Base-by-base conservation (phyloP, 2,888 invertebrate genomes). In the Elmis aenea region DNA sequence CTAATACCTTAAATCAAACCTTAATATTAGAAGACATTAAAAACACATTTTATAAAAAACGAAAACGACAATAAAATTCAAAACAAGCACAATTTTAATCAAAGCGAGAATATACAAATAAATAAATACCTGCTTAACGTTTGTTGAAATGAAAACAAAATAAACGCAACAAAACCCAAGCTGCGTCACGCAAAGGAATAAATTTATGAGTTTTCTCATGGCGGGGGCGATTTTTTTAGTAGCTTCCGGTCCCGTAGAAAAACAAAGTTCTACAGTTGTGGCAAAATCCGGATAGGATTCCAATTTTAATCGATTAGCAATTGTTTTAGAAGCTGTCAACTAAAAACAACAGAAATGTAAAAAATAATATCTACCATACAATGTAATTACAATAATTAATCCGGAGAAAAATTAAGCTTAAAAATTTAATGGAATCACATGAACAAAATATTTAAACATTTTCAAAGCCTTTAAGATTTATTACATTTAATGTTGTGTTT, bases 81-180 rank as follows among this genome's bases (percentile, higher is more conserved):
- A 26, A 32, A 9, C 20, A 8, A 15, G 15, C 13, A 28, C n/a
- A 16, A 10, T 14, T 13, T 15, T 9, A n/a, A 2, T 30, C 2
- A 20, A 6, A 30, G 3, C 16, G 2, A n/a, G n/a, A n/a, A n/a
- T n/a, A n/a, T n/a, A n/a, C n/a, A n/a, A n/a, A n/a, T n/a, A 10
- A 21, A 22, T 5, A 29, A 23, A 62, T 60, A 85, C 87, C 78
- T 84, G 79, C 67, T 85, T 76, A 42, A 90, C 64, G 64, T 91
- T 94, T 44, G 83, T 81, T 6, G 93, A 85, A 50, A 96, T 87
- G 66, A 96, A 96, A 10, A 96, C 89, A 57, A 95, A 87, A 69
- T 97, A 97, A 14, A 96, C 89, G 66, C 94, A 95, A 68, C 97
- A 97, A 71, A 97, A 96, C 41, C 97, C 97, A 42, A 97, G 73